Base-by-base conservation (phyloP, 2,797 vertebrate genomes). In the Menidia menidia region DNA sequence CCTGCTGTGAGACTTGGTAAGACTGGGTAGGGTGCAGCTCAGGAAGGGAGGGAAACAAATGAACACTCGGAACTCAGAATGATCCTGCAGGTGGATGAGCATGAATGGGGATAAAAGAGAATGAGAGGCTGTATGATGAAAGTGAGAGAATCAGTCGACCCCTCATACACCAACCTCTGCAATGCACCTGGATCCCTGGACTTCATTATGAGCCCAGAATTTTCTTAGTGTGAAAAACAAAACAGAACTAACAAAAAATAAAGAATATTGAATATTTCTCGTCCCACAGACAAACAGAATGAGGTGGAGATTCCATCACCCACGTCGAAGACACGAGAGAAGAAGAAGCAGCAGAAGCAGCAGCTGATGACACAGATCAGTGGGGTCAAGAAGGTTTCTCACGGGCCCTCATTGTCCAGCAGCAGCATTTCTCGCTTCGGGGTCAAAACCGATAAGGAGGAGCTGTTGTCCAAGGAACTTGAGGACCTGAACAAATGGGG, bases 341-440 rank as follows among this genome's bases (percentile, higher is more conserved):
- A 98, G 93, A 98, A 98, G 94, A 98, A 97, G 51, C 95, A 77
- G 53, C 89, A 97, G 51, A 95, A 96, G 45, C 93, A 98, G 90
- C 98, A 98, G 88, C 93, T 98, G 79, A 99, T 99, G 98, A 98
- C 97, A 1, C 97, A 99, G 92, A 99, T 99, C 87, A 99, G 97
- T 0, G 98, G 97, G 5, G 97, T 99, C 71, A 99, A 97, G 88
- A 99, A 98, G 89, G 89, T 99, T 52, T 96, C 96, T 83, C 97
- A 99, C 1, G 97, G 96, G 14, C 96, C 97, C 0, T 97, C 95
- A 71, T 90, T 98, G 9, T 96, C 96, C 73, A 95, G 96, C 88
- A 96, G 96, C 74, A 96, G 96, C 90, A 96, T 98, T 84, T 94
- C 97, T 0, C 95, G 97, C 31, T 98, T 98, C 0, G 98, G 97